phyloP scores from a whole-genome alignment of 2,888 invertebrate genomes.

The Ormyrus rosae region DNA sequence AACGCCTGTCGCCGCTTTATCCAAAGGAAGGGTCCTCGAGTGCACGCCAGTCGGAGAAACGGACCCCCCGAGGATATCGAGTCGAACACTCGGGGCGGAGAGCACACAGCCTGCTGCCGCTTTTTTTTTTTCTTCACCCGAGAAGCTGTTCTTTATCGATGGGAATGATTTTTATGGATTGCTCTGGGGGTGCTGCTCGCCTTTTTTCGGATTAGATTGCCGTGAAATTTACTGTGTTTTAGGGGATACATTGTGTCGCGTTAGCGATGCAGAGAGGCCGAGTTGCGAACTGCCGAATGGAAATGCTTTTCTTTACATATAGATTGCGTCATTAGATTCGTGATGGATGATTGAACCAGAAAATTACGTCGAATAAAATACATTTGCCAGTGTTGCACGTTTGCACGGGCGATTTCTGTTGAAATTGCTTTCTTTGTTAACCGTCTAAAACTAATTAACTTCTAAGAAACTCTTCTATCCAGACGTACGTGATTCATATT shows the following conservation, averaged over 20 bases:
- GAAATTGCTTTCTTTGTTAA: too few relatives aligned
- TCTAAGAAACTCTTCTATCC: too few relatives aligned
- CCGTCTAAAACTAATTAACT: too few relatives aligned
- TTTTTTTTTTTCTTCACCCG: neutral
- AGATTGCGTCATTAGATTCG: neutral
- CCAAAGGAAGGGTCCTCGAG: slow-evolving; percentile 52
- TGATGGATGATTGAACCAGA: too few relatives aligned
- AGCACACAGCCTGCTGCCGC: neutral
- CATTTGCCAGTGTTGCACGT: too few relatives aligned
- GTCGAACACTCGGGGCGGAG: slow-evolving; percentile 10
- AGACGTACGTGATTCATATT: too few relatives aligned
- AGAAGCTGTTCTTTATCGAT: neutral
- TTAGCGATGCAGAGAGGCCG: neutral
- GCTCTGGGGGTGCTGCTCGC: neutral
- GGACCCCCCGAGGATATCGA: slow-evolving; percentile 8
- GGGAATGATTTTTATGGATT: slow-evolving; percentile 40
- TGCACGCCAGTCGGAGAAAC: neutral
- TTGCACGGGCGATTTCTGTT: too few relatives aligned
- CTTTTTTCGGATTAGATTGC: neutral
- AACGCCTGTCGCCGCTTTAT: slow-evolving; percentile 31
- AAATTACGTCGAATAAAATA: neutral
- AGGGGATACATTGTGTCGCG: too few relatives aligned
- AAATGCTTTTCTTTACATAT: slow-evolving; percentile 1
- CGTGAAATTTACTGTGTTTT: slow-evolving; percentile 16
- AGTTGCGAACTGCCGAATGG: neutral